phyloP scores from a whole-genome alignment of 2,113 vertebrate species.

The Mus pahari region DNA sequence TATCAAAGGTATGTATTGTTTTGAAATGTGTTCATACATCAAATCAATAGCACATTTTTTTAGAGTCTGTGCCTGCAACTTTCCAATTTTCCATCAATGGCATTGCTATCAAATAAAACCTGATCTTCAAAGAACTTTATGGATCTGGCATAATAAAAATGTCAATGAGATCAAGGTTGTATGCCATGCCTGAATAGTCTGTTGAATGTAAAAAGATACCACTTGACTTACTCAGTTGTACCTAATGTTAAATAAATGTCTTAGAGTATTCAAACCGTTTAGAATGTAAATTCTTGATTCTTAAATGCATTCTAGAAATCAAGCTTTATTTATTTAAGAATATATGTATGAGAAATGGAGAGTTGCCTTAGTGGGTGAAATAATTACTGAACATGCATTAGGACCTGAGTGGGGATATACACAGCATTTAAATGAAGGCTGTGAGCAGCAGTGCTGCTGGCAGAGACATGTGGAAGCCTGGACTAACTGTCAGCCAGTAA shows the following conservation, averaged over 20 bases:
- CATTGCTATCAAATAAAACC: constrained; percentile 30
- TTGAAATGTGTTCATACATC: constrained; percentile 60
- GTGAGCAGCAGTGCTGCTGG: not conserved
- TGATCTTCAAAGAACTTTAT: constrained; percentile 46
- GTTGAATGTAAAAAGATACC: not conserved
- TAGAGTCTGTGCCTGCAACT: not conserved
- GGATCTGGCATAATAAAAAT: constrained; percentile 51
- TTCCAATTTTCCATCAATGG: constrained; percentile 35
- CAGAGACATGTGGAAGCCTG: not conserved
- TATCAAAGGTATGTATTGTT: constrained; percentile 44
- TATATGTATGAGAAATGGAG: not conserved
- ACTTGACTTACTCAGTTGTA: constrained; percentile 50
- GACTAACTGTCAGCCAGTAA: not conserved
- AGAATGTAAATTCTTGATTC: not conserved
- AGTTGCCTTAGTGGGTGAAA: not conserved
- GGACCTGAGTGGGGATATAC: too few species aligned
- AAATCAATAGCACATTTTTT: constrained; percentile 37
- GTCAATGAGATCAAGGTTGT: not conserved
- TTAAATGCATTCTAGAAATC: constrained; percentile 42
- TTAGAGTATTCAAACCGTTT: not conserved
- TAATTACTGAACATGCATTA: not conserved
- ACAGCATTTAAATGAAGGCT: too few species aligned
- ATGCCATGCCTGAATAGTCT: not conserved
- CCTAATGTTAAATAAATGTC: not conserved
- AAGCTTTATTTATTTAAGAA: not conserved